Evolutionary conservation across 2,888 invertebrate genomes (phyloP).

Genomic region (Aromia moschata): DNA sequence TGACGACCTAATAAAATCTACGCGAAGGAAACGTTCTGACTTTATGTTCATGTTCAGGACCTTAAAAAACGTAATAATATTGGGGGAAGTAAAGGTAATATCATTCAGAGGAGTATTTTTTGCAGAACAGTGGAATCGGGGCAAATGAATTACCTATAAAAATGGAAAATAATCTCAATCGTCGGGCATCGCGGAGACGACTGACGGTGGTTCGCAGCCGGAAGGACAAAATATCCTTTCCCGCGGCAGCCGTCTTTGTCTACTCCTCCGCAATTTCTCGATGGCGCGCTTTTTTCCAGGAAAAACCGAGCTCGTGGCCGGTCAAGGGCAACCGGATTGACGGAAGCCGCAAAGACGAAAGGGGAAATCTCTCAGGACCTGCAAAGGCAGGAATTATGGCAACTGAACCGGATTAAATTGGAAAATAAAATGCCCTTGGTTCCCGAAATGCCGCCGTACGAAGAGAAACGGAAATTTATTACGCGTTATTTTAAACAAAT

Average conservation of each 20-base stretch:
- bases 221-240: conserved; percentile 18
- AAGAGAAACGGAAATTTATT: neutral
- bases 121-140: no score
- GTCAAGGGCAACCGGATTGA: conserved; percentile 51
- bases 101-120: no score
- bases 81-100: no score
- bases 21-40: no score
- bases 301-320: conserved; percentile 53
- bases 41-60: no score
- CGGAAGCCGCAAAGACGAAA: conserved; percentile 25
- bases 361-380: conserved; percentile 25
- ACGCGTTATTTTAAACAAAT: conserved; percentile 4
- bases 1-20: no score
- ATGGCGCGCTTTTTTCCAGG: conserved; percentile 43
- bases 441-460: neutral
- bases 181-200: no score
- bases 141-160: no score
- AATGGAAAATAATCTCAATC: no score
- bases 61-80: no score
- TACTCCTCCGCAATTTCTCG: conserved; percentile 49
- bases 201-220: neutral
- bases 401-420: conserved; percentile 25
- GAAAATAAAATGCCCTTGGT: conserved; percentile 16
- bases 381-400: conserved; percentile 17
- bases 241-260: conserved; percentile 20